Evolutionary conservation across 2,888 invertebrate genomes (phyloP).

Genomic region (Papilio demoleus): DNA sequence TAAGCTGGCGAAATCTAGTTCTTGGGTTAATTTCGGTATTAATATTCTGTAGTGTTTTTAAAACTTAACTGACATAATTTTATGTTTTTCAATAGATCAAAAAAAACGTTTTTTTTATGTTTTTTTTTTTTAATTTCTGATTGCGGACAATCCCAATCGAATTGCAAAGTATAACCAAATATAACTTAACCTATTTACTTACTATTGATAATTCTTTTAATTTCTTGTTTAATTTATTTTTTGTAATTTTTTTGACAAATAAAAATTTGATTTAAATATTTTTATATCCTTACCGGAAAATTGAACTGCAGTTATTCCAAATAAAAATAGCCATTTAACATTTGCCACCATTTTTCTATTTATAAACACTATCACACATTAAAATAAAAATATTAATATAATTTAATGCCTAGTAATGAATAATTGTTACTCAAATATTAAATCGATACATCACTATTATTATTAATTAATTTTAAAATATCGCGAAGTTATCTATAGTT

Average conservation of each 20-base stretch:
- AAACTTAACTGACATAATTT: no score
- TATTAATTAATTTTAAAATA: background rate
- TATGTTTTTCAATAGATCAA: no score
- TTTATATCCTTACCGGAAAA: conserved; percentile 61
- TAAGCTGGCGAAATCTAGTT: no score
- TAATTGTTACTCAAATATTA: background rate
- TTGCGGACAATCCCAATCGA: no score
- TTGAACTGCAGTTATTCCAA: conserved; percentile 70
- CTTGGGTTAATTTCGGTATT: no score
- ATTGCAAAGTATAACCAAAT: no score
- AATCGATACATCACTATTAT: conserved; percentile 11
- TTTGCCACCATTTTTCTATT: conserved; percentile 62
- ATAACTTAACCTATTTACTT: no score
- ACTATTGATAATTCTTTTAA: no score
- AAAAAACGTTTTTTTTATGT: no score
- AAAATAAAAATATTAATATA: background rate
- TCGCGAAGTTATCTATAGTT: conserved; percentile 10
- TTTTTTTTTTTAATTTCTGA: no score
- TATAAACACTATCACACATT: conserved; percentile 36
- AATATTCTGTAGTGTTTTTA: no score
- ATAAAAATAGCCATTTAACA: conserved; percentile 70
- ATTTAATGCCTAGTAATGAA: background rate
- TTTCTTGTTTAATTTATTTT: no score
- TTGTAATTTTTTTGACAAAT: background rate
- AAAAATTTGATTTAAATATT: conserved; percentile 5